phyloP scores from a whole-genome alignment of 2,888 invertebrate species.

The Microchrysa polita region DNA sequence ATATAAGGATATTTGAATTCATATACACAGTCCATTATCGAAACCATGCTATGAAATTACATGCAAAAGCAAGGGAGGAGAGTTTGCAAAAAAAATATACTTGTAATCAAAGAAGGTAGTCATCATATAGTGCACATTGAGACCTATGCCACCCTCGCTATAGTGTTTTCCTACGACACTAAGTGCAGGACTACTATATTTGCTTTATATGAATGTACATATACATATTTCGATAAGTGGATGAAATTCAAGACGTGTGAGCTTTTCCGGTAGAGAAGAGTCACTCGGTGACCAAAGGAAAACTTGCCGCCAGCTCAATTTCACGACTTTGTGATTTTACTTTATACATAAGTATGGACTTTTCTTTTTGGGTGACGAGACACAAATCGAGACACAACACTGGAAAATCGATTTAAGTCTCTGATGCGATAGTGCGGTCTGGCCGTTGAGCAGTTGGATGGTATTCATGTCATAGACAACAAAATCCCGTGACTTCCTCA shows the following conservation, averaged over 20 bases:
- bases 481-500: slow-evolving; percentile 44
- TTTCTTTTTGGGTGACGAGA: slow-evolving; percentile 18
- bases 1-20: slow-evolving; percentile 36
- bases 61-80: slow-evolving; percentile 20
- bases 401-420: slow-evolving; percentile 41
- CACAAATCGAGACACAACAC: slow-evolving; percentile 33
- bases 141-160: no score
- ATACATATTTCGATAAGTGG: slow-evolving; percentile 39
- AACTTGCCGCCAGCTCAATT: slow-evolving; percentile 34
- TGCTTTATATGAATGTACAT: neutral
- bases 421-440: neutral
- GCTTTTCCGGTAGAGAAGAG: slow-evolving; percentile 20
- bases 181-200: slow-evolving; percentile 2
- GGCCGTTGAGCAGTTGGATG: slow-evolving; percentile 23
- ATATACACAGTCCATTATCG: slow-evolving; percentile 35
- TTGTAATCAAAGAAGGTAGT: neutral
- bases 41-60: slow-evolving; percentile 29
- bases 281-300: neutral
- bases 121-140: neutral
- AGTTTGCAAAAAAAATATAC: slow-evolving; percentile 10
- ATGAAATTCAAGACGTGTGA: slow-evolving; percentile 36
- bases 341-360: no score
- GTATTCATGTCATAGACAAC: slow-evolving; percentile 35
- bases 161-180: no score
- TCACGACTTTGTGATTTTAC: neutral